phyloP scores from a whole-genome alignment of 2,888 invertebrate species.

The Perizoma affinitatum region DNA sequence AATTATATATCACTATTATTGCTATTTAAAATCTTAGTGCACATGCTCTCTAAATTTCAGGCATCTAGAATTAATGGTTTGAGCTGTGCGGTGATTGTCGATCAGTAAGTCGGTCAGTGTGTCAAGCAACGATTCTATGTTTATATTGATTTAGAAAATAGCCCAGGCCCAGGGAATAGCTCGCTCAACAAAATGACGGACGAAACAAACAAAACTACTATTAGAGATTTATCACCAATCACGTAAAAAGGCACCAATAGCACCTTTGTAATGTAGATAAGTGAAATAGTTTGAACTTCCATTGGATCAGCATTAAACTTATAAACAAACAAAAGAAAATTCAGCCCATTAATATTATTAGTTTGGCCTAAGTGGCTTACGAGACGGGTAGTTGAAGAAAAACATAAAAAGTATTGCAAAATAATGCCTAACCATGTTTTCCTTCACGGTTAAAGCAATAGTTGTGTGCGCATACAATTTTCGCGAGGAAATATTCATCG shows the following conservation, averaged over 20 bases:
- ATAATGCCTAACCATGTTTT: no score
- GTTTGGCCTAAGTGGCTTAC: conserved; percentile 1
- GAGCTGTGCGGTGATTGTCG: no score
- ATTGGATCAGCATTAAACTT: conserved; percentile 36
- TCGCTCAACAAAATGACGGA: conserved; percentile 32
- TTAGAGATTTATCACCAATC: conserved; percentile 48
- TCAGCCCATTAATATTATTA: conserved; percentile 1
- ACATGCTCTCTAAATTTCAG: neutral
- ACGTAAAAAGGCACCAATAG: conserved; percentile 40
- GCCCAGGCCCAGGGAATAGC: conserved; percentile 30
- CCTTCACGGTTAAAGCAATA: no score
- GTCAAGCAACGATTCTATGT: no score
- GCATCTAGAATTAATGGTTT: no score
- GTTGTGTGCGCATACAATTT: no score
- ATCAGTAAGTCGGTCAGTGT: no score
- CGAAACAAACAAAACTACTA: conserved; percentile 37
- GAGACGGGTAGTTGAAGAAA: neutral
- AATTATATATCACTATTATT: no score
- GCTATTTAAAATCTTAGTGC: no score
- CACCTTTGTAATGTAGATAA: conserved; percentile 30
- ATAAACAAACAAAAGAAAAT: conserved; percentile 21
- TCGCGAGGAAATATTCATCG: no score
- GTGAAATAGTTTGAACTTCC: conserved; percentile 30
- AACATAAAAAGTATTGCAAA: no score
- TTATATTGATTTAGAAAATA: no score